A percentile compares a stretch with the other conserved stretches of the same genome.
Evolutionary conservation across 2,797 vertebrate species (phyloP).

Genomic region (Esox masquinongy): DNA sequence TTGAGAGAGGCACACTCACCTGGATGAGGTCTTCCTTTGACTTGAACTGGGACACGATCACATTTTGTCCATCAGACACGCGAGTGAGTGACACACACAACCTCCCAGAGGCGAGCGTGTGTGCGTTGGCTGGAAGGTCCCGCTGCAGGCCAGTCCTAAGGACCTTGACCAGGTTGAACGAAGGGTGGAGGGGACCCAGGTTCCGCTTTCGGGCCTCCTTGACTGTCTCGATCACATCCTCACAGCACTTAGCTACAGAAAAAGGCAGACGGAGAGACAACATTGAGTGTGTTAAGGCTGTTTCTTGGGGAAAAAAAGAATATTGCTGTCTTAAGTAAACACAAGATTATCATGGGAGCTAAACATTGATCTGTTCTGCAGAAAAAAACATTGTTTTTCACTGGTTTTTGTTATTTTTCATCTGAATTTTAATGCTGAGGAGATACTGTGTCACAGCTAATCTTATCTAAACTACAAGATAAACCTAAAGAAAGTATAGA

Average conservation of each 20-base stretch:
- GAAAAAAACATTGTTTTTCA: neutral
- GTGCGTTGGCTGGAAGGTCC: constrained; percentile 79
- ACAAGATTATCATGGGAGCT: neutral
- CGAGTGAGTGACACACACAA: constrained; percentile 87
- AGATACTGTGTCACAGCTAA: neutral
- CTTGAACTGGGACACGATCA: constrained; percentile 86
- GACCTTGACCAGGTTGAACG: constrained; percentile 80
- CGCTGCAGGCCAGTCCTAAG: constrained; percentile 72
- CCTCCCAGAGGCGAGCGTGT: constrained; percentile 75
- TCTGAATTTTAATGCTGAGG: neutral
- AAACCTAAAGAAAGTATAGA: neutral
- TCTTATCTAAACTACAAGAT: neutral
- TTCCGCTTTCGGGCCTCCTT: constrained; percentile 81
- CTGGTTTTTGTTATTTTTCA: neutral
- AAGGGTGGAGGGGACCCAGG: constrained; percentile 87
- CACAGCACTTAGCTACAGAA: constrained; percentile 79
- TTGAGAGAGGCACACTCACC: constrained; percentile 60
- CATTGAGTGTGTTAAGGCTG: neutral
- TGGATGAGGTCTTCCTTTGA: constrained; percentile 92
- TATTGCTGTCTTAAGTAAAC: neutral
- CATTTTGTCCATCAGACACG: constrained; percentile 87
- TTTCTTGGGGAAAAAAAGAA: neutral
- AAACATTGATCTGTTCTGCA: neutral
- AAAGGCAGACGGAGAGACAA: constrained; percentile 21
- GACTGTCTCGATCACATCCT: constrained; percentile 72